phyloP scores from a whole-genome alignment of 2,888 invertebrate species.

The Halocaridina rubra region DNA sequence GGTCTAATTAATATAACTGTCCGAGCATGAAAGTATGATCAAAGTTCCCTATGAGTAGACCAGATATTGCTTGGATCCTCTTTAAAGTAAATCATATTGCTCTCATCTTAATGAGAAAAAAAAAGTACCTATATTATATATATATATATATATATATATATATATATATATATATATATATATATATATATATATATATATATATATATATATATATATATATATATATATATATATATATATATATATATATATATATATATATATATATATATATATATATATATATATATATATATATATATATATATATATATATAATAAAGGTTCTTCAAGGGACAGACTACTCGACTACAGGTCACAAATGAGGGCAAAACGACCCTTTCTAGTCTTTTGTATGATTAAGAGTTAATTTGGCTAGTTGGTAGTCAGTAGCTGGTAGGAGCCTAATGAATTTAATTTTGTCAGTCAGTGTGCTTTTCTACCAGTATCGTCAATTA shows the following conservation, averaged over 20 bases:
- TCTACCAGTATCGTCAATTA: slow-evolving; percentile 54
- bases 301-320: neutral
- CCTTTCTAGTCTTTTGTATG: slow-evolving; percentile 49
- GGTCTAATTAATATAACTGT: too few species aligned
- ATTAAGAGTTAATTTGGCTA: slow-evolving; percentile 46
- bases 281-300: neutral
- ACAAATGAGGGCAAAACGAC: slow-evolving; percentile 36
- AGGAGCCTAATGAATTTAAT: slow-evolving; percentile 37
- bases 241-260: neutral
- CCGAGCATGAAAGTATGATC: too few species aligned
- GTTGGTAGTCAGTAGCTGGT: slow-evolving; percentile 43
- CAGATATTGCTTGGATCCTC: too few species aligned
- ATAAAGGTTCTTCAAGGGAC: too few species aligned
- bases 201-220: neutral
- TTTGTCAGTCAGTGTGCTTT: slow-evolving; percentile 56
- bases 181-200: neutral
- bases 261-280: slow-evolving; percentile 19
- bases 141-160: slow-evolving; percentile 1
- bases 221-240: slow-evolving; percentile 2
- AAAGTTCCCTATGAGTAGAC: too few species aligned
- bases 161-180: neutral
- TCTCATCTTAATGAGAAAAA: too few species aligned
- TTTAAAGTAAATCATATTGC: too few species aligned
- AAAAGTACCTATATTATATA: neutral
- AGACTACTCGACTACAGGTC: too few species aligned